A percentile compares a stretch with the other conserved stretches of the same genome.
Conservation (phyloP, 2,888 invertebrate genomes). For the Acanthacorydalis orientalis region DNA sequence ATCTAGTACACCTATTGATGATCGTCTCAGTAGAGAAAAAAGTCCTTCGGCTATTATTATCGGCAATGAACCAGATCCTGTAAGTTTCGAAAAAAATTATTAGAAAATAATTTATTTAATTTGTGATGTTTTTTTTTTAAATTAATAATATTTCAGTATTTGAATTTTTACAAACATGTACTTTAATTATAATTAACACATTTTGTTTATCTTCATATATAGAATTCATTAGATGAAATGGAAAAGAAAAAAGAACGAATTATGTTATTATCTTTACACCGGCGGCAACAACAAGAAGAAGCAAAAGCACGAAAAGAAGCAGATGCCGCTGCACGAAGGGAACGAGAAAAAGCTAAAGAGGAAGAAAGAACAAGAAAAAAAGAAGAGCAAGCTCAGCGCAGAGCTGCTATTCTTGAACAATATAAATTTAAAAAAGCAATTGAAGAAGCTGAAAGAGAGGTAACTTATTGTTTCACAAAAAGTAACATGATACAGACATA, state of each 20-base stretch:
- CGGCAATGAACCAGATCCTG: constrained; percentile 52
- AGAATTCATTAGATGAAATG: constrained; percentile 81
- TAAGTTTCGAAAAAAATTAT: constrained; percentile 22
- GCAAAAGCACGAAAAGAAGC: constrained; percentile 69
- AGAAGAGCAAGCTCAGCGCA: constrained; percentile 71
- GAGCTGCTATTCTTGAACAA: constrained; percentile 79
- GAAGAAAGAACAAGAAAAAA: constrained; percentile 58
- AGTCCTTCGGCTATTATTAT: constrained; percentile 38
- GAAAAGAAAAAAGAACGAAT: constrained; percentile 84
- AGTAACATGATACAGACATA: neutral
- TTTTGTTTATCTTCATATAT: too few species aligned
- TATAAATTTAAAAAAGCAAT: constrained; percentile 86
- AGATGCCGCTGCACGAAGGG: constrained; percentile 57
- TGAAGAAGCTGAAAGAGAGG: constrained; percentile 80
- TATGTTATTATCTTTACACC: constrained; percentile 72
- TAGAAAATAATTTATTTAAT: constrained; percentile 4
- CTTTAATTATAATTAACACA: neutral
- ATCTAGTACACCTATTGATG: neutral
- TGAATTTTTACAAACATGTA: constrained; percentile 3
- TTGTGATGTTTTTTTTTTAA: constrained; percentile 5
- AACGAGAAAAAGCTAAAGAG: constrained; percentile 56
- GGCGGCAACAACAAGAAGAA: constrained; percentile 83
- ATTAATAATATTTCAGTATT: neutral
- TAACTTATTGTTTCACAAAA: constrained; percentile 17
- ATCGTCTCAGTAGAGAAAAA: constrained; percentile 23